Conservation (phyloP, 2,113 vertebrate species). For the Centropus bengalensis region DNA sequence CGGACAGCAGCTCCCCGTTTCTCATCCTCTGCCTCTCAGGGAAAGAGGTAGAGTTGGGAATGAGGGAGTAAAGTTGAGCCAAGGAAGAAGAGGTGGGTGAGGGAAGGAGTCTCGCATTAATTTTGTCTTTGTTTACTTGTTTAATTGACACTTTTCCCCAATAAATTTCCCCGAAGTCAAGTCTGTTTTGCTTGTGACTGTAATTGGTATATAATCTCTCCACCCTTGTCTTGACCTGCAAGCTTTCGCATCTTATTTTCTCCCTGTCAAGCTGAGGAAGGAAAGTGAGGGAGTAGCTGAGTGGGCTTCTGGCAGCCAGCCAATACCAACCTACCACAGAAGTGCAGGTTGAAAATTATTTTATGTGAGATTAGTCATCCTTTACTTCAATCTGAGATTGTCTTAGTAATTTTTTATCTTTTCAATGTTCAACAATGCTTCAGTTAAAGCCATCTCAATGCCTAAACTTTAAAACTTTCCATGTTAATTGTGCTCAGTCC, state of each 20-base stretch:
- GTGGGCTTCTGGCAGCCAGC: not conserved
- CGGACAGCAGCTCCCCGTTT: fast-evolving
- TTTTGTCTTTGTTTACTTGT: not conserved
- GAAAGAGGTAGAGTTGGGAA: not conserved
- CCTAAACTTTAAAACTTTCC: not conserved
- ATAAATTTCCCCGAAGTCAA: not conserved
- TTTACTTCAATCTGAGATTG: not conserved
- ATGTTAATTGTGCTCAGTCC: not conserved
- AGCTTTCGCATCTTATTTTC: not conserved
- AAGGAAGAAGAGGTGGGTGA: fast-evolving
- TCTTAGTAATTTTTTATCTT: not conserved
- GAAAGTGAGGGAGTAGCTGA: not conserved
- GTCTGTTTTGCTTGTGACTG: not conserved
- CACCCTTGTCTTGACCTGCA: not conserved
- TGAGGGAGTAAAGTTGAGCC: not conserved
- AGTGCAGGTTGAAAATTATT: not conserved
- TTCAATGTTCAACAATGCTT: not conserved
- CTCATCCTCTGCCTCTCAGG: fast-evolving
- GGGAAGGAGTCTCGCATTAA: not conserved
- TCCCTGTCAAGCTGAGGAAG: not conserved
- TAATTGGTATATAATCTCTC: not conserved
- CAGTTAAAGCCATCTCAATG: not conserved
- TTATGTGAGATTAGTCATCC: not conserved
- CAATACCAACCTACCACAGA: not conserved
- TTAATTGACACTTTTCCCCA: not conserved